These are phyloP conservation scores for Lepus americanus DNA, from an alignment of 2,113 vertebrate genomes.

Conservation along the genomic window DNA sequence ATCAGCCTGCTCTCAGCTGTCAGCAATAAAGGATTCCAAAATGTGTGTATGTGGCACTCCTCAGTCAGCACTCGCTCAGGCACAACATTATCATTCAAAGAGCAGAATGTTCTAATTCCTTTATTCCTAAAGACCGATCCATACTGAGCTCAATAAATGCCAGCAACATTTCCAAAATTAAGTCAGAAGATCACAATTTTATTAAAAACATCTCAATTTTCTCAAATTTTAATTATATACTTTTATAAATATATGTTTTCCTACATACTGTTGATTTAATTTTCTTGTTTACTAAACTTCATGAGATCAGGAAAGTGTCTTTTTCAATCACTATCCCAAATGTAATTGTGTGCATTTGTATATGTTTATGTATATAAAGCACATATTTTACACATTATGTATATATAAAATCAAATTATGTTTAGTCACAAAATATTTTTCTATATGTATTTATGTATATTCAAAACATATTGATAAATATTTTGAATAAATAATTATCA, in stretches of 20 bases:
- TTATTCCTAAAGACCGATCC: neutral
- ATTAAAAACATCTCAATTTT: neutral
- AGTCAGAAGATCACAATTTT: neutral
- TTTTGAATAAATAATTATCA: too few species aligned
- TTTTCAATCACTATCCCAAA: neutral
- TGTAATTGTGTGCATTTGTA: neutral
- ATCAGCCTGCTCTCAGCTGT: too few species aligned
- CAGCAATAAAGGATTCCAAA: too few species aligned
- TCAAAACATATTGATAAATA: too few species aligned
- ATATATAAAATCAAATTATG: neutral
- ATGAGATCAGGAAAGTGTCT: neutral
- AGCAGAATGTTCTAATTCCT: too few species aligned
- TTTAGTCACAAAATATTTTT: neutral
- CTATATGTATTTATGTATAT: neutral
- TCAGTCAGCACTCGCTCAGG: too few species aligned
- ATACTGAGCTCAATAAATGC: neutral
- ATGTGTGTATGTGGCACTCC: too few species aligned
- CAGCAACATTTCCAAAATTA: neutral
- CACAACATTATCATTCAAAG: too few species aligned
- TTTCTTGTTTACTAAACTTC: neutral
- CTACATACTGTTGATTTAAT: neutral
- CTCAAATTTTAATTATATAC: neutral
- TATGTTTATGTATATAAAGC: neutral
- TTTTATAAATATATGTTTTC: neutral
- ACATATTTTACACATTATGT: neutral